These are phyloP conservation scores for Schizopygopsis pylzovi DNA, from an alignment of 2,797 vertebrate genomes.

Conservation along the genomic window DNA sequence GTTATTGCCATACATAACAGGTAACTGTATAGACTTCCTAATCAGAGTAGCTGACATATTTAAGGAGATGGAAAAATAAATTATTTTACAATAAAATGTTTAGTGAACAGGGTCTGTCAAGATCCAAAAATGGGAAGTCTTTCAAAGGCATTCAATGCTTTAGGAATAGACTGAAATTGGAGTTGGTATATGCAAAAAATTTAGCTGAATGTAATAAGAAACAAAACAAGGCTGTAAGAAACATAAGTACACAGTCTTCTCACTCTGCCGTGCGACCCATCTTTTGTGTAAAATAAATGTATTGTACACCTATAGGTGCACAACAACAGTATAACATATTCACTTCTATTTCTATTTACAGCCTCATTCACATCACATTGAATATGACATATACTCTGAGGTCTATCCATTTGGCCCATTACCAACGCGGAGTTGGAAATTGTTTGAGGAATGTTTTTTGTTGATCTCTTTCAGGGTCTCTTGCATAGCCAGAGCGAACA, in stretches of 20 bases:
- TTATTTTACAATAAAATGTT: neutral
- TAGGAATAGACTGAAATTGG: neutral
- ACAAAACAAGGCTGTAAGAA: neutral
- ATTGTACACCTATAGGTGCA: neutral
- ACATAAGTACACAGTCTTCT: neutral
- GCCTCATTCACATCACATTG: neutral
- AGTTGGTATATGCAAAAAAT: neutral
- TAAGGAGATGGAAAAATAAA: neutral
- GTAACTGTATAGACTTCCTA: neutral
- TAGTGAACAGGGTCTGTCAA: too few species aligned
- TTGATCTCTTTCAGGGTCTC: conserved; percentile 80
- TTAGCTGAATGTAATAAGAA: neutral
- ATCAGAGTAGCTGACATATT: conserved; percentile 1
- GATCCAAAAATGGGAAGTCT: neutral
- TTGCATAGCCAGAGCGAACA: conserved; percentile 82
- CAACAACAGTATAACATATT: neutral
- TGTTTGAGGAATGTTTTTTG: conserved; percentile 71
- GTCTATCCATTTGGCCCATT: neutral
- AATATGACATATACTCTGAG: conserved; percentile 12
- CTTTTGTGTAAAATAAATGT: neutral
- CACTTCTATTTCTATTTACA: neutral
- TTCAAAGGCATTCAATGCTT: neutral
- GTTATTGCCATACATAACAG: neutral
- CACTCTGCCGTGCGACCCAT: neutral
- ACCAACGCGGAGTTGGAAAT: conserved; percentile 82